Evolutionary conservation across 2,113 vertebrate species (phyloP).

Genomic region (Eretmodus cyanostictus): DNA sequence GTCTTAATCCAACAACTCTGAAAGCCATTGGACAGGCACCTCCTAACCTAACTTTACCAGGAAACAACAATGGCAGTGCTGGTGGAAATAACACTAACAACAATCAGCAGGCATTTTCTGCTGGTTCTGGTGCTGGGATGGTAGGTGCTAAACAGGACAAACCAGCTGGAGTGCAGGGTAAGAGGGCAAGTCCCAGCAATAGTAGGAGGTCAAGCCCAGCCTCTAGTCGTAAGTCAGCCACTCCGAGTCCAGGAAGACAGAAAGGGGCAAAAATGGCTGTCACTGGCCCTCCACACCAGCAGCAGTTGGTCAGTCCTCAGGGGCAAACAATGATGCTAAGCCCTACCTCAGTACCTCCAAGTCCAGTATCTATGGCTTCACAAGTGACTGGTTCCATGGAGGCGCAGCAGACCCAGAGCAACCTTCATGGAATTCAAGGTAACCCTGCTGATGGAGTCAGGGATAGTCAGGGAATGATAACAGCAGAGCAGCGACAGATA

Average conservation of each 20-base stretch:
- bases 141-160: constrained; percentile 82
- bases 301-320: constrained; percentile 75
- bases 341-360: constrained; percentile 72
- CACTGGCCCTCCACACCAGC: constrained; percentile 74
- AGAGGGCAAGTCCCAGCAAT: constrained; percentile 92
- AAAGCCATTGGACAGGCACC: constrained; percentile 98
- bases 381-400: constrained; percentile 56
- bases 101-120: constrained; percentile 58
- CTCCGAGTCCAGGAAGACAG: constrained; percentile 92
- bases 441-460: constrained; percentile 72
- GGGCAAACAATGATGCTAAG: constrained; percentile 79
- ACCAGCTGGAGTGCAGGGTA: constrained; percentile 77
- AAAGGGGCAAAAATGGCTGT: constrained; percentile 84
- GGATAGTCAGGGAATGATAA: constrained; percentile 67
- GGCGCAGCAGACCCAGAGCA: constrained; percentile 70
- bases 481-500: constrained; percentile 74
- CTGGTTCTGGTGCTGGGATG: constrained; percentile 33
- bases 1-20: constrained; percentile 95
- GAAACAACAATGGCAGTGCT: constrained; percentile 57
- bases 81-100: constrained; percentile 61
- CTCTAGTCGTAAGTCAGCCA: constrained; percentile 85
- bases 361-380: constrained; percentile 71
- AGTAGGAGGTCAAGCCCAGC: constrained; percentile 92
- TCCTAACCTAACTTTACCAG: constrained; percentile 73
- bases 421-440: constrained; percentile 61